phyloP scores from a whole-genome alignment of 1,140 invertebrate species.

The Teleopsis dalmanni region DNA sequence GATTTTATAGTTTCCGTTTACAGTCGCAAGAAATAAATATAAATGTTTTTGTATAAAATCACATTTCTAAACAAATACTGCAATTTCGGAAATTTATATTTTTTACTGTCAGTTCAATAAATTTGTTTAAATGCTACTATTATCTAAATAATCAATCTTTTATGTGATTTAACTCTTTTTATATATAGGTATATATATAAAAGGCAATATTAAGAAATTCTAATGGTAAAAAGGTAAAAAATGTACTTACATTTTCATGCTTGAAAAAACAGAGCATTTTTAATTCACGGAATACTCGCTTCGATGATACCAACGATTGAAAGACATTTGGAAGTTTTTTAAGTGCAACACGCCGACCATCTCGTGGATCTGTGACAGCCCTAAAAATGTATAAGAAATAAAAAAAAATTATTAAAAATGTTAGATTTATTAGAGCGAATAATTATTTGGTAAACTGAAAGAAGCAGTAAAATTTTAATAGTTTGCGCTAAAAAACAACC shows the following conservation, averaged over 20 bases:
- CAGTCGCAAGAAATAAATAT: no score
- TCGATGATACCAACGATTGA: conserved; percentile 96
- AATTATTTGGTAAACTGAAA: not conserved
- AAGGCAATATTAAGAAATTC: no score
- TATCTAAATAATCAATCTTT: no score
- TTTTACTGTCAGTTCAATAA: no score
- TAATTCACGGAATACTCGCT: conserved; percentile 96
- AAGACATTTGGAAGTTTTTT: conserved; percentile 99
- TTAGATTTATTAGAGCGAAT: not conserved
- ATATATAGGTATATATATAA: no score
- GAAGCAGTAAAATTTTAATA: not conserved
- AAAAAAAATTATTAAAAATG: not conserved
- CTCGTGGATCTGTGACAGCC: conserved; percentile 98
- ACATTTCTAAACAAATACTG: no score
- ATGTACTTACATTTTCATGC: conserved; percentile 96
- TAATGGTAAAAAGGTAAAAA: no score
- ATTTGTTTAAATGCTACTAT: no score
- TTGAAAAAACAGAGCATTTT: conserved; percentile 99
- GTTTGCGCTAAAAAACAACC: not conserved
- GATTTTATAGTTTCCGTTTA: no score
- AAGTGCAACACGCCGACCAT: conserved; percentile 92
- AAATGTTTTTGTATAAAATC: no score
- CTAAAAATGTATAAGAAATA: conserved; percentile 55
- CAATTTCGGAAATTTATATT: no score
- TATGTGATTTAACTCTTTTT: no score